phyloP scores from a whole-genome alignment of 1,140 invertebrate genomes.

The Druon quercuslanigerum region DNA sequence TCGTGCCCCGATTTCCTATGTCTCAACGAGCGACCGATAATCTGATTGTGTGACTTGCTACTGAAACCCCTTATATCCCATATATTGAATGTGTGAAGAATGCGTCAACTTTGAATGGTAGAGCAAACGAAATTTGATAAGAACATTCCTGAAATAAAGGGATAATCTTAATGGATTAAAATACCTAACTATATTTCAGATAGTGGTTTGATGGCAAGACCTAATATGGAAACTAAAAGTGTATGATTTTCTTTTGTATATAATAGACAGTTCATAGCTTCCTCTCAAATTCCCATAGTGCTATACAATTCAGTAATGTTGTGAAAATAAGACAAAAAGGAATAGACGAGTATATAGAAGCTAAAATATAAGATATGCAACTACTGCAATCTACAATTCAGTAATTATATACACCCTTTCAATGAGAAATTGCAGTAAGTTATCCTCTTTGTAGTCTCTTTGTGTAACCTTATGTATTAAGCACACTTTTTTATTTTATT shows the following conservation, averaged over 20 bases:
- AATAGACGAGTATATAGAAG: slow-evolving; percentile 9
- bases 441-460: slow-evolving; percentile 4
- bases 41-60: not conserved
- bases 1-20: not conserved
- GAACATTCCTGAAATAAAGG: too few species aligned
- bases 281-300: not conserved
- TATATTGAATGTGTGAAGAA: not conserved
- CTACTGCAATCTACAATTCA: slow-evolving; percentile 14
- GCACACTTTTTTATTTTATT: too few species aligned
- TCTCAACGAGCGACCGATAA: not conserved
- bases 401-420: slow-evolving; percentile 24
- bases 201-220: not conserved
- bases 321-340: not conserved
- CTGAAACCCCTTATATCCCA: too few species aligned
- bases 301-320: slow-evolving; percentile 5
- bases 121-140: not conserved
- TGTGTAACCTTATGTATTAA: not conserved
- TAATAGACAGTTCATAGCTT: not conserved
- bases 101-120: not conserved
- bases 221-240: not conserved
- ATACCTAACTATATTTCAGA: too few species aligned
- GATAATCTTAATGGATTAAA: too few species aligned
- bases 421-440: slow-evolving; percentile 13
- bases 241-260: not conserved
- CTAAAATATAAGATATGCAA: slow-evolving; percentile 12